phyloP scores from a whole-genome alignment of 2,888 invertebrate genomes.

The Callimorpha dominula region DNA sequence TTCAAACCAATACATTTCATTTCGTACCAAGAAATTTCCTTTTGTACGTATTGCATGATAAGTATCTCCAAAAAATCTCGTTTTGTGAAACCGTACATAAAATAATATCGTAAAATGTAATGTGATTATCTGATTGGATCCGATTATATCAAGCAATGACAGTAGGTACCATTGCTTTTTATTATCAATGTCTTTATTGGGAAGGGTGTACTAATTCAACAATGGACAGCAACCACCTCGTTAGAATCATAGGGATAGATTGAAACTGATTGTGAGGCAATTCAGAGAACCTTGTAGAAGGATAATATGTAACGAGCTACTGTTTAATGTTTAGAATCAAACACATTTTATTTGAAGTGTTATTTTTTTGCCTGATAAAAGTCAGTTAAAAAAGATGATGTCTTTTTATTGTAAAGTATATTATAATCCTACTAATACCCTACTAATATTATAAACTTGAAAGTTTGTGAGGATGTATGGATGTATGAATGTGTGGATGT shows the following conservation, averaged over 20 bases:
- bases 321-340: neutral
- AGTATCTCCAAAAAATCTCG: constrained; percentile 34
- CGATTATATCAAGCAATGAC: constrained; percentile 48
- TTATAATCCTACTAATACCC: too few relatives aligned
- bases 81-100: constrained; percentile 45
- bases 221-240: constrained; percentile 36
- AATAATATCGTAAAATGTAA: constrained; percentile 51
- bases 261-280: constrained; percentile 38
- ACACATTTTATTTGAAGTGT: neutral
- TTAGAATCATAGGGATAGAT: constrained; percentile 49
- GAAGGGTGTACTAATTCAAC: constrained; percentile 42
- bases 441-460: too few relatives aligned
- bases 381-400: too few relatives aligned
- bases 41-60: constrained; percentile 21
- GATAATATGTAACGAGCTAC: neutral
- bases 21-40: constrained; percentile 5
- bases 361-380: neutral
- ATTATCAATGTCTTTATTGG: constrained; percentile 50
- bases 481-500: too few relatives aligned
- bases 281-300: constrained; percentile 23
- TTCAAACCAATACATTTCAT: constrained; percentile 9
- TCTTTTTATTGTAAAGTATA: too few relatives aligned
- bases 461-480: too few relatives aligned
- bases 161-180: constrained; percentile 46
- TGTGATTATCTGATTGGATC: constrained; percentile 49